Evolutionary conservation across 2,113 vertebrate species (phyloP).

Genomic region (Xenopus tropicalis): UCB_Xtro_10.0 CM004448.2:57801501-57802000

Average conservation of each 20-base stretch:
- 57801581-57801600: no score
- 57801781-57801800: not conserved
- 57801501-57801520: no score
- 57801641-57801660: no score
- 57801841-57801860: not conserved
- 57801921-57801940: slow-evolving; percentile 41
- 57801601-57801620: no score
- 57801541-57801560: no score
- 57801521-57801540: no score
- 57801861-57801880: slow-evolving; percentile 20
- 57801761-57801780: slow-evolving; percentile 5
- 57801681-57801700: not conserved
- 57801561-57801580: no score
- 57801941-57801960: slow-evolving; percentile 22
- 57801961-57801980: slow-evolving; percentile 31
- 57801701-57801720: not conserved
- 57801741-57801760: not conserved
- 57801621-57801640: no score
- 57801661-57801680: not conserved
- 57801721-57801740: slow-evolving; percentile 8
- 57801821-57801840: slow-evolving; percentile 7
- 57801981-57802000: slow-evolving; percentile 32
- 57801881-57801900: slow-evolving; percentile 11
- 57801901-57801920: slow-evolving; percentile 10
- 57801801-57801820: slow-evolving; percentile 4